Conservation (phyloP, 2,113 vertebrate species). For the Speoplatyrhinus poulsoni region DNA sequence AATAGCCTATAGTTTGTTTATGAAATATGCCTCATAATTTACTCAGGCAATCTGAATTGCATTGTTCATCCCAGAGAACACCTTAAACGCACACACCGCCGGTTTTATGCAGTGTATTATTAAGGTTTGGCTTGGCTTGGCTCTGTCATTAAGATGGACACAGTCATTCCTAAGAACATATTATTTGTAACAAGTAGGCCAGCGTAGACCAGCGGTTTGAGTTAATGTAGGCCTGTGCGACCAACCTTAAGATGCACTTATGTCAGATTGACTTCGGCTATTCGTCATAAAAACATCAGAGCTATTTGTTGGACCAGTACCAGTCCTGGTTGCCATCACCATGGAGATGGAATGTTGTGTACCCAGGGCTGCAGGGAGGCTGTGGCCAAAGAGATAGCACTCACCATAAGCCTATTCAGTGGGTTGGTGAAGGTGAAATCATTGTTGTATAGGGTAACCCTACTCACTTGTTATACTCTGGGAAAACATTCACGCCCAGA, state of each 20-base stretch:
- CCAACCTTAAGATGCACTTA: background rate
- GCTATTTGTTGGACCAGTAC: constrained; percentile 16
- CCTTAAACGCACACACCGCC: constrained; percentile 22
- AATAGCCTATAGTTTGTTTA: background rate
- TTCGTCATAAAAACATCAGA: constrained; percentile 8
- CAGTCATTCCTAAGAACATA: constrained; percentile 7
- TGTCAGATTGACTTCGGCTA: background rate
- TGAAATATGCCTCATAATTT: too few species aligned
- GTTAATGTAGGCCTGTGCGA: background rate
- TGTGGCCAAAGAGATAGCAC: constrained; percentile 35
- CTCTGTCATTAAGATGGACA: constrained; percentile 44
- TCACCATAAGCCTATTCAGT: constrained; percentile 4
- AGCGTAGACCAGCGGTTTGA: background rate
- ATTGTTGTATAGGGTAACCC: background rate
- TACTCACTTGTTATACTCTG: constrained; percentile 3
- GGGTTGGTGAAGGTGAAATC: constrained; percentile 15
- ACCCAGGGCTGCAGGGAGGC: constrained; percentile 29
- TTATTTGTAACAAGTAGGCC: background rate
- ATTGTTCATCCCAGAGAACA: background rate
- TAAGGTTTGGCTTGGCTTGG: constrained; percentile 41
- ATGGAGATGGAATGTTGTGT: constrained; percentile 65
- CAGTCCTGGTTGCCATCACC: constrained; percentile 25
- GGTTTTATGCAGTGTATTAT: constrained; percentile 19
- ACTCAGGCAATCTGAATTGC: background rate
- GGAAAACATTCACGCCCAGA: constrained; percentile 14